Evolutionary conservation across 2,888 invertebrate genomes (phyloP).

Genomic region (Ditylenchus weischeri): DNA sequence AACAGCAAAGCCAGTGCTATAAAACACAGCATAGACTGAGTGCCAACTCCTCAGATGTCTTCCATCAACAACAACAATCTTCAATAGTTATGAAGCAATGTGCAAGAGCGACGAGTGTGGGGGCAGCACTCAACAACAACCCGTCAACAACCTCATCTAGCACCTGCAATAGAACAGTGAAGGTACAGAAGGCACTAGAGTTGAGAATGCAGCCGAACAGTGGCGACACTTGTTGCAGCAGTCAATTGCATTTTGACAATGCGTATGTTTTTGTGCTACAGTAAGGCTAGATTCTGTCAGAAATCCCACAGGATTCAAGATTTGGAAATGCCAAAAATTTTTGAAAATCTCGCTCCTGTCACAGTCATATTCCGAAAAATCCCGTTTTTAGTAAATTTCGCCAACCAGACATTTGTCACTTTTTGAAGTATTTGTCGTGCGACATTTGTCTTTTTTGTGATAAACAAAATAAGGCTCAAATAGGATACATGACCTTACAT

Average conservation of each 20-base stretch:
- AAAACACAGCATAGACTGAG: not conserved
- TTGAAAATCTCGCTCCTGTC: too few relatives aligned
- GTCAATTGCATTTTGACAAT: conserved; percentile 5
- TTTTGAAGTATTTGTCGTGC: too few relatives aligned
- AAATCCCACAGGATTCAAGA: too few relatives aligned
- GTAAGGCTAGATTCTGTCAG: too few relatives aligned
- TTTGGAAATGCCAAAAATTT: too few relatives aligned
- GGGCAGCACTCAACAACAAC: not conserved
- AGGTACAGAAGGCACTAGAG: conserved; percentile 13
- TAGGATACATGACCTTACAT: too few relatives aligned
- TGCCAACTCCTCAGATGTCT: conserved; percentile 4
- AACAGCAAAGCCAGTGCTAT: not conserved
- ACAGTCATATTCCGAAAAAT: too few relatives aligned
- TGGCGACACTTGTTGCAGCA: not conserved
- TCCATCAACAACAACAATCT: not conserved
- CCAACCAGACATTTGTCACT: too few relatives aligned
- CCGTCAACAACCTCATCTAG: not conserved
- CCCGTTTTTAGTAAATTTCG: too few relatives aligned
- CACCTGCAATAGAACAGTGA: conserved; percentile 11
- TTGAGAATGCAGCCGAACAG: conserved; percentile 1
- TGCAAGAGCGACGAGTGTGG: conserved; percentile 4
- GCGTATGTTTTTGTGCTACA: conserved; percentile 1
- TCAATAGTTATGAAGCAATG: not conserved
- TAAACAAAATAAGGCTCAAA: too few relatives aligned
- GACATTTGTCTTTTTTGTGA: too few relatives aligned